Evolutionary conservation across 1,140 invertebrate species (phyloP).

Genomic region (Tenebrio molitor): DNA sequence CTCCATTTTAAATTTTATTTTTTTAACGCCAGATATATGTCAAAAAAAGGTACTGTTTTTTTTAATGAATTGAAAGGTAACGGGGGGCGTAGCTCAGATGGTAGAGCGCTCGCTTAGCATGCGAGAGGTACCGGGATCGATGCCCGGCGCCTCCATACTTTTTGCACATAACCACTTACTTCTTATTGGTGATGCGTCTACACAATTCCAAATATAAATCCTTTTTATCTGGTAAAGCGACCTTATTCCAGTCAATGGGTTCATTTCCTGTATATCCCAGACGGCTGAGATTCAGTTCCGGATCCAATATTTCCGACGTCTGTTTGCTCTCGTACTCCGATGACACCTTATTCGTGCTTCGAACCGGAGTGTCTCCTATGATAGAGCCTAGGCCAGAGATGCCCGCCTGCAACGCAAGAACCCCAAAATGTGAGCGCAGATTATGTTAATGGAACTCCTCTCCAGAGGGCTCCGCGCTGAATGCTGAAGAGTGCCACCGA

Average conservation of each 20-base stretch:
- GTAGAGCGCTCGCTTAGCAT: conserved; percentile 61
- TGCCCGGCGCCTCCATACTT: conserved; percentile 58
- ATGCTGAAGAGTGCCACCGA: neutral
- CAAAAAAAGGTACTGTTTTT: too few species aligned
- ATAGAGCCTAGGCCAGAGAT: conserved; percentile 56
- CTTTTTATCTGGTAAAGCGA: conserved; percentile 71
- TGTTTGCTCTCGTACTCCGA: conserved; percentile 64
- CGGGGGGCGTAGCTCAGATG: conserved; percentile 60
- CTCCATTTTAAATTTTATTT: too few species aligned
- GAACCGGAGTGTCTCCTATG: conserved; percentile 47
- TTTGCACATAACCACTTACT: conserved; percentile 63
- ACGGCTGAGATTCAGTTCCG: conserved; percentile 63
- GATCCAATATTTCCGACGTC: conserved; percentile 63
- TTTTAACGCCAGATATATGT: too few species aligned
- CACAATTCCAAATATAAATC: conserved; percentile 71
- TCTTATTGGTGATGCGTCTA: conserved; percentile 71
- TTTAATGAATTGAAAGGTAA: neutral
- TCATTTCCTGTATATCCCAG: conserved; percentile 69
- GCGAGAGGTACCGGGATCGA: conserved; percentile 61
- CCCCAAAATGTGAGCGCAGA: neutral
- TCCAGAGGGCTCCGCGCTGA: neutral
- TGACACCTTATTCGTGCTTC: conserved; percentile 59
- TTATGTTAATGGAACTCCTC: neutral
- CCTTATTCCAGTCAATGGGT: conserved; percentile 70
- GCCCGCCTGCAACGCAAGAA: conserved; percentile 2